Evolutionary conservation across 2,797 vertebrate genomes (phyloP).

Genomic region (Leuciscus waleckii): DNA sequence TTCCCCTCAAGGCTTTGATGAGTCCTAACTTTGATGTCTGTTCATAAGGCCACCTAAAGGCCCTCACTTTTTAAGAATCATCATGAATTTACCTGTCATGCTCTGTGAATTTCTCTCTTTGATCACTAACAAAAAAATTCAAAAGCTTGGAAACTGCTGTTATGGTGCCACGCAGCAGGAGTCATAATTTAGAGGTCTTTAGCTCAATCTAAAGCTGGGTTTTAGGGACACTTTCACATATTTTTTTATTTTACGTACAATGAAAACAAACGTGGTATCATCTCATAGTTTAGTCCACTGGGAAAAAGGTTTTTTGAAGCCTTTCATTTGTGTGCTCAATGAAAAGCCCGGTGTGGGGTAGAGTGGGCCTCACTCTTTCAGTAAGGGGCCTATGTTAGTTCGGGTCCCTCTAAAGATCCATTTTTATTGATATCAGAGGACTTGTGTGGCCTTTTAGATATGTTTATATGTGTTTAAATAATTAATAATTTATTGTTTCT

Average conservation of each 20-base stretch:
- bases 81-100: constrained; percentile 49
- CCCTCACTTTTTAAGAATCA: constrained; percentile 52
- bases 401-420: constrained; percentile 11
- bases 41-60: constrained; percentile 38
- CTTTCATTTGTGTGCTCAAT: neutral
- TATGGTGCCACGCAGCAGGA: neutral
- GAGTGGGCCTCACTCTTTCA: constrained; percentile 37
- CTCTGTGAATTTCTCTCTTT: constrained; percentile 50
- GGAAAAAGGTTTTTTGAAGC: neutral
- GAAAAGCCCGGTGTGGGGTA: neutral
- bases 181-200: neutral
- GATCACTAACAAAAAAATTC: constrained; percentile 23
- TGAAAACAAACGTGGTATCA: constrained; percentile 12
- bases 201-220: neutral
- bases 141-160: constrained; percentile 38
- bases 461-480: neutral
- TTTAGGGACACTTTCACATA: neutral
- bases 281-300: constrained; percentile 26
- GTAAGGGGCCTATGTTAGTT: constrained; percentile 14
- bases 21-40: constrained; percentile 42
- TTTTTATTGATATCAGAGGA: constrained; percentile 1
- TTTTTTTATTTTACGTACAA: neutral
- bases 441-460: neutral
- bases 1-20: constrained; percentile 38
- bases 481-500: neutral